phyloP scores from a whole-genome alignment of 2,113 vertebrate genomes.

The Macheiramphus alcinus region DNA sequence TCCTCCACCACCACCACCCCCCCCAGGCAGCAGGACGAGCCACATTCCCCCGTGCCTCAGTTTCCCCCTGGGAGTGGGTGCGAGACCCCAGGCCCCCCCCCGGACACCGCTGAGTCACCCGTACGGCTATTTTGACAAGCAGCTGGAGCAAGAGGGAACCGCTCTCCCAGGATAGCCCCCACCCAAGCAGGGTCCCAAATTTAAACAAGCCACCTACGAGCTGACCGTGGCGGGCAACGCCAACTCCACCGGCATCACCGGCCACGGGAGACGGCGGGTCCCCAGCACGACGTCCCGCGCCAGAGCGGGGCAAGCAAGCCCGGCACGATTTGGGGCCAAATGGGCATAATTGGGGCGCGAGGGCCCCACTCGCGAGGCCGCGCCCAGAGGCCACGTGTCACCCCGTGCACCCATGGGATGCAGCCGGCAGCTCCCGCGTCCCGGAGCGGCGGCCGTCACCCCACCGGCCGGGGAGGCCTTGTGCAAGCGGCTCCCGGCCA shows the following conservation, averaged over 20 bases:
- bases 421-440: background rate
- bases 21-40: accelerated
- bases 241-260: background rate
- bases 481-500: background rate
- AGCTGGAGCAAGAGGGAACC: background rate
- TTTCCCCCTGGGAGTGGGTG: background rate
- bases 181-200: background rate
- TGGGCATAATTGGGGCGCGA: accelerated
- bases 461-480: background rate
- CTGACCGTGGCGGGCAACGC: accelerated
- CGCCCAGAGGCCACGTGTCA: background rate
- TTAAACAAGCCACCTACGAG: background rate
- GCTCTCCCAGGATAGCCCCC: background rate
- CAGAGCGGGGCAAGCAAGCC: background rate
- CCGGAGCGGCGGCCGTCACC: background rate
- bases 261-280: accelerated
- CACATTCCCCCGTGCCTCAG: background rate
- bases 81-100: background rate
- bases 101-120: background rate
- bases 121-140: accelerated
- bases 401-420: background rate
- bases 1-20: background rate
- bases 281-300: accelerated
- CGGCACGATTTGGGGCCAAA: background rate
- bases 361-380: background rate